A percentile compares a stretch with the other conserved stretches of the same genome.
Conservation (phyloP, 2,797 vertebrate genomes). For the Gouania willdenowi region DNA sequence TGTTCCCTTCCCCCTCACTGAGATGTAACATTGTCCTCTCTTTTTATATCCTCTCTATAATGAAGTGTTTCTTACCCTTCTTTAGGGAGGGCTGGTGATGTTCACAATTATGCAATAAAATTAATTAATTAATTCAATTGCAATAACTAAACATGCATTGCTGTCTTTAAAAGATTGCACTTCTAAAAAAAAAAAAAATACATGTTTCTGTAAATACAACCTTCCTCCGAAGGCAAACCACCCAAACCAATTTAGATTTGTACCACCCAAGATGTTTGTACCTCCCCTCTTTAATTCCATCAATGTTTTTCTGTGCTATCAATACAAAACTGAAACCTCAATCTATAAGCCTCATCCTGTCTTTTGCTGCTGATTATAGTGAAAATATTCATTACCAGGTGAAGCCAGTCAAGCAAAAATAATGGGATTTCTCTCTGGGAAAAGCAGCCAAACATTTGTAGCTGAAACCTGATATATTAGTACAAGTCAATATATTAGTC, state of each 20-base stretch:
- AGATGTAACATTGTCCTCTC: too few species aligned
- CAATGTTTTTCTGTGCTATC: constrained; percentile 38
- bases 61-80: too few species aligned
- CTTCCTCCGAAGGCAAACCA: constrained; percentile 11
- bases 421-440: constrained; percentile 56
- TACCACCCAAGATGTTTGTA: constrained; percentile 21
- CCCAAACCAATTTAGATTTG: constrained; percentile 28
- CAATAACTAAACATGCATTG: too few species aligned
- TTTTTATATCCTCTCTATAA: too few species aligned
- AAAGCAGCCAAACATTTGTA: constrained; percentile 22
- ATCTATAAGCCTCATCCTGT: constrained; percentile 57
- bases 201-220: constrained; percentile 34
- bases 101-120: too few species aligned
- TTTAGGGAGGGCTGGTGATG: too few species aligned
- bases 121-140: too few species aligned
- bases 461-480: constrained; percentile 20
- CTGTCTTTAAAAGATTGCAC: too few species aligned
- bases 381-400: constrained; percentile 59
- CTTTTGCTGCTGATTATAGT: constrained; percentile 52
- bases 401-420: constrained; percentile 58
- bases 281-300: constrained; percentile 8
- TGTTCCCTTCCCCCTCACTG: too few species aligned
- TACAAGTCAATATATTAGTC: background rate
- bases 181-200: too few species aligned
- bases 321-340: constrained; percentile 50